phyloP scores from a whole-genome alignment of 2,888 invertebrate genomes.

The Serripes groenlandicus region DNA sequence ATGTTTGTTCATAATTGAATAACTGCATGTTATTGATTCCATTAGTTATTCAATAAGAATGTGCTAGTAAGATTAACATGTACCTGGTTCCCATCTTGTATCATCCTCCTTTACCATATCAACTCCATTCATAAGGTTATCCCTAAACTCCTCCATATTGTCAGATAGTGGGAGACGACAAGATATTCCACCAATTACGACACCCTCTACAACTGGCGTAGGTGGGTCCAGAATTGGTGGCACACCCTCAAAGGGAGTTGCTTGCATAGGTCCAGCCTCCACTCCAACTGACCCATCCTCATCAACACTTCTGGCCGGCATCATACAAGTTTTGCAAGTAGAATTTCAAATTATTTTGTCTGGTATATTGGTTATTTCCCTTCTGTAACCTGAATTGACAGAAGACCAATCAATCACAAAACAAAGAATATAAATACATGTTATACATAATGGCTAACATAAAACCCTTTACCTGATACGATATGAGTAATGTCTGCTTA shows the following conservation, averaged over 20 bases:
- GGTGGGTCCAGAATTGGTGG: not conserved
- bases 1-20: too few species aligned
- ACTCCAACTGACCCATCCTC: slow-evolving; percentile 60
- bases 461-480: too few species aligned
- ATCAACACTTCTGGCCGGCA: slow-evolving; percentile 64
- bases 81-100: slow-evolving; percentile 94
- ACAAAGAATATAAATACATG: too few species aligned
- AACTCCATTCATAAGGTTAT: slow-evolving; percentile 95
- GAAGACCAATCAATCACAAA: too few species aligned
- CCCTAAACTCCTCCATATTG: slow-evolving; percentile 96
- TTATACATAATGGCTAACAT: too few species aligned
- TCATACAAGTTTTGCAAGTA: slow-evolving; percentile 8
- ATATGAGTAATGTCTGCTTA: too few species aligned
- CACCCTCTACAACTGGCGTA: slow-evolving; percentile 39
- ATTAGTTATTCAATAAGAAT: too few species aligned
- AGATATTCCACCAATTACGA: slow-evolving; percentile 87
- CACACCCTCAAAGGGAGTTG: not conserved
- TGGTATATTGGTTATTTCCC: not conserved
- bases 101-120: slow-evolving; percentile 98
- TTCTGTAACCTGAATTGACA: not conserved
- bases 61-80: too few species aligned
- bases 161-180: slow-evolving; percentile 95
- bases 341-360: not conserved
- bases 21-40: too few species aligned
- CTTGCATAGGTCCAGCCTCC: slow-evolving; percentile 46